A percentile compares a stretch with the other conserved stretches of the same genome.
Conservation (phyloP, 2,797 vertebrate species). For the Eutrigla gurnardus region DNA sequence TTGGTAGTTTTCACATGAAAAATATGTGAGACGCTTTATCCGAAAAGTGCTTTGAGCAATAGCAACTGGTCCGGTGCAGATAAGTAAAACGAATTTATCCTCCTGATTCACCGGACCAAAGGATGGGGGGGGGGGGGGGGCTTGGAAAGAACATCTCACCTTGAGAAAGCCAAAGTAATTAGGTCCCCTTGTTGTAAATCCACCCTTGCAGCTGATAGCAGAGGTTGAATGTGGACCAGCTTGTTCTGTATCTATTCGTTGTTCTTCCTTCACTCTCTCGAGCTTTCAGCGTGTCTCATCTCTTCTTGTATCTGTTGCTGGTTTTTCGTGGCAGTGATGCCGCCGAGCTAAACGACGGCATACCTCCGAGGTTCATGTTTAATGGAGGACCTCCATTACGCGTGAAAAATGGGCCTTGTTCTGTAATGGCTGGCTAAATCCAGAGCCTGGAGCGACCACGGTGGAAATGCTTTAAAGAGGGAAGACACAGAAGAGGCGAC, state of each 20-base stretch:
- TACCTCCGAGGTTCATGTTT: constrained; percentile 70
- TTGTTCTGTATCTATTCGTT: constrained; percentile 4
- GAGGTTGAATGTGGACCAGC: constrained; percentile 12
- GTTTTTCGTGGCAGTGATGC: constrained; percentile 51
- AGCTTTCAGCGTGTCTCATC: constrained; percentile 31
- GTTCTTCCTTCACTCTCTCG: not conserved
- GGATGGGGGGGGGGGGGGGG: not conserved
- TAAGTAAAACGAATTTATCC: not conserved
- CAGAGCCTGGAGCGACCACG: constrained; percentile 52
- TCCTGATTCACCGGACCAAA: not conserved
- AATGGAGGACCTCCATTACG: constrained; percentile 75
- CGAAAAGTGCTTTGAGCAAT: not conserved
- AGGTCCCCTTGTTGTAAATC: constrained; percentile 4
- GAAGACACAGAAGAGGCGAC: constrained; percentile 37
- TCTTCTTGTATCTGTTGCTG: constrained; percentile 42
- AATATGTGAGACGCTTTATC: not conserved
- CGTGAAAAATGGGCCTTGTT: constrained; percentile 71
- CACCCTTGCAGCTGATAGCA: constrained; percentile 1
- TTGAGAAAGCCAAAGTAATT: constrained; percentile 30
- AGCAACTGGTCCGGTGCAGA: not conserved
- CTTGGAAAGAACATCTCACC: constrained; percentile 17
- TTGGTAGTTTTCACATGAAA: not conserved
- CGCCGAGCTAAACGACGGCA: constrained; percentile 61
- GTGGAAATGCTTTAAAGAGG: constrained; percentile 46
- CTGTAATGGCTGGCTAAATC: constrained; percentile 65